Base-by-base conservation (phyloP, 2,113 vertebrate genomes). In the Pholis gunnellus region DNA sequence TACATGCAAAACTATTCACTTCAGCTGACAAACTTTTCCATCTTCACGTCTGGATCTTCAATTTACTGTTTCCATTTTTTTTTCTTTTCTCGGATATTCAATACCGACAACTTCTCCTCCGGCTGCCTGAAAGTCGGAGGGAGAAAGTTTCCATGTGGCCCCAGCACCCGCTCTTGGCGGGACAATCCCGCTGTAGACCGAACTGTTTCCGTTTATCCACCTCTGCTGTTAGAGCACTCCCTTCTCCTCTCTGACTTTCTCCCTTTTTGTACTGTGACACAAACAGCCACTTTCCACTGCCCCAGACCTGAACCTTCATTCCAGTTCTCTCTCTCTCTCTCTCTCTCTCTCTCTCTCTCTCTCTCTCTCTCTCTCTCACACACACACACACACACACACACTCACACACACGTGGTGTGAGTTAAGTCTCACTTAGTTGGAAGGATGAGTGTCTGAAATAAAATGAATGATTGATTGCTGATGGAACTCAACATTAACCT, bases 101-200 rank as follows among this genome's bases (percentile, higher is more conserved):
- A 94, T 91, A 94, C 89, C 75, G 61, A 83, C 83, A 75, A 34
- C 82, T 81, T 88, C 80, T 91, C 78, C 74, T 85, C 44, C 29
- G 48, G 81, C 81, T 81, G 72, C 74, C 78, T 78, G 82, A 64
- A 85, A 87, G 81, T 81, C 65, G 20, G 80, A 82, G 83, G 85
- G 85, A 87, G 86, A 89, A 94, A 94, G 87, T 95, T 95, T 96
- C 94, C 95, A 94, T 90, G 83, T 65, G 71, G 90, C 91, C 91
- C 88, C 88, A 80, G 67, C 63, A 65, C 83, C 48, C 54, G 50
- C 72, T 91, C 83, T 93, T 93, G 93, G 91, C 86, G 46, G 88
- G 84, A 92, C 76, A 83, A 72, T 92, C 74, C 73, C 18, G n/a
- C 79, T 89, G 75, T 88, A 87, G 88, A 92, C 84, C 29, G n/a